These are phyloP conservation scores for Phataginus tetradactyla DNA, from an alignment of 2,797 vertebrate genomes.

Conservation along the genomic window DNA sequence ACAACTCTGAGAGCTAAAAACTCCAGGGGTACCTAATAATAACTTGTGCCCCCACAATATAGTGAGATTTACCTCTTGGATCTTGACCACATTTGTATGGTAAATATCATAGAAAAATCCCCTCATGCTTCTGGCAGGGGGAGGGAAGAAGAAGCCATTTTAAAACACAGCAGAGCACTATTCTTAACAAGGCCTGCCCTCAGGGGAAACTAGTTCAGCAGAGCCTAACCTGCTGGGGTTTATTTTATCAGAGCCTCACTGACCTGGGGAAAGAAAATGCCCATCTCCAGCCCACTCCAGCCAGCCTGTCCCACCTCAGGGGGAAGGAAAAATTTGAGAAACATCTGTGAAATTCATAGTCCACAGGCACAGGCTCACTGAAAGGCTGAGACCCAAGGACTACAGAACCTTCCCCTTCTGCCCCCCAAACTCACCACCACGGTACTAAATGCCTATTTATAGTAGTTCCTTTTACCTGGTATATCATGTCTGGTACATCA, in stretches of 20 bases:
- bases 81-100: neutral
- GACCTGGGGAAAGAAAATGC: neutral
- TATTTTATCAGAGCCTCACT: neutral
- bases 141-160: neutral
- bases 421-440: no score
- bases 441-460: neutral
- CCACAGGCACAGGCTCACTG: neutral
- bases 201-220: neutral
- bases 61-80: neutral
- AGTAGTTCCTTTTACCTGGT: neutral
- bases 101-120: neutral
- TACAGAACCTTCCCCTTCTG: neutral
- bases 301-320: neutral
- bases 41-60: neutral
- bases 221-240: neutral
- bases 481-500: neutral
- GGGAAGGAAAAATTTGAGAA: neutral
- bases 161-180: neutral
- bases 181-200: neutral
- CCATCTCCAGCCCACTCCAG: neutral
- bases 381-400: neutral
- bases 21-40: neutral
- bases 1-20: neutral
- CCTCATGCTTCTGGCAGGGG: neutral
- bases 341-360: neutral